Evolutionary conservation across 92 coral and sea anemone genomes (phyloP), one percentile per base, ranked within the genome.

Genomic region (Porites lobata): DNA sequence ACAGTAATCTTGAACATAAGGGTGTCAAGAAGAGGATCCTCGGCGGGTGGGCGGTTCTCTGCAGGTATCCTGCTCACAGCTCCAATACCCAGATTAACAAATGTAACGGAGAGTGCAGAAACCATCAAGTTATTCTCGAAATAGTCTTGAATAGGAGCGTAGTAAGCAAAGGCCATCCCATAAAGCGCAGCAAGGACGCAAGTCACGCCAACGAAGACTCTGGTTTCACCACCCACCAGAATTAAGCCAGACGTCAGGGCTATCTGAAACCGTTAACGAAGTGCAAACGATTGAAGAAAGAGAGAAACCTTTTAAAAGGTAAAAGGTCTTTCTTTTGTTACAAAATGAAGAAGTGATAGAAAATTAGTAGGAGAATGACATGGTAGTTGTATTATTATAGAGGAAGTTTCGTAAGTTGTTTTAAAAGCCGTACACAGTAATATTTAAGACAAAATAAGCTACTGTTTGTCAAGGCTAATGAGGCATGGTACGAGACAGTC

Each of bases 241-340:
- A 88, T 85, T 17, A 88, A 53, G n/a, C 91, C 91, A 38, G 91
- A 88, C 2, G 91, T 88, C 17, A 88, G 87, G 53, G 74, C 81
- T 47, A 84, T 84, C 67, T 67, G 38, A 14, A 67, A 67, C 22
- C 38, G 70, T 19, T 19, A 20, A 65, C 12, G 4, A 67, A 22
- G 9, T 67, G 72, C 17, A 20, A 11, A 21, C 61, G 11, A 9
- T 56, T 9, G 14, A 56, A 56, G 61, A 8, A 56, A 56, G 3
- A 56, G 2, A 38, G 43, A 38, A 38, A 38, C 43, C 43, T 38
- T 38, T 38, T 38, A 3, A 38, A 38, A 38, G 43, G 43, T 38
- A 6, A 38, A 38, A 2, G 43, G 43, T 3, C 43, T 38, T 38
- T 38, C 43, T 38, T 38, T 38, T 38, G 43, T 38, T 38, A 38